Conservation (phyloP, 2,797 vertebrate species). For the Eupleurogrammus muticus region DNA sequence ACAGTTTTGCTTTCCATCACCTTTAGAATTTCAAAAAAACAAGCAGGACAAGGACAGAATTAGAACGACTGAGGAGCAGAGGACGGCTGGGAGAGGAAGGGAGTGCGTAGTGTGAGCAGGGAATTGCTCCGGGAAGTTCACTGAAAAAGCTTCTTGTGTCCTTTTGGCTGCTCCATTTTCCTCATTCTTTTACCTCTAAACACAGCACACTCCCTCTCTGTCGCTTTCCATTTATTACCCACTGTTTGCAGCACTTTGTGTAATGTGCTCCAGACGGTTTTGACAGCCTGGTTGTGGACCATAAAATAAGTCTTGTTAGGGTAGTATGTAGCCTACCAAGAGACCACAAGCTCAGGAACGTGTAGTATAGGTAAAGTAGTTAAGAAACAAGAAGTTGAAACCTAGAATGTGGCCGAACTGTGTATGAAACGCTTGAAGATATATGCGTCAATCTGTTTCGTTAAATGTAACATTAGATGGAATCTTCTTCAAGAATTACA, state of each 20-base stretch:
- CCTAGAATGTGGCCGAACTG: background rate
- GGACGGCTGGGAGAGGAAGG: slow-evolving; percentile 17
- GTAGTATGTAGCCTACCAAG: slow-evolving; percentile 29
- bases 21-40: slow-evolving; percentile 34
- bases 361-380: slow-evolving; percentile 24
- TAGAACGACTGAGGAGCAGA: slow-evolving; percentile 27
- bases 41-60: slow-evolving; percentile 19
- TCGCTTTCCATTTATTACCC: slow-evolving; percentile 66
- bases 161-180: slow-evolving; percentile 69
- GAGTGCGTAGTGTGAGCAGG: slow-evolving; percentile 14
- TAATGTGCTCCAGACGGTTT: slow-evolving; percentile 67
- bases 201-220: slow-evolving; percentile 39
- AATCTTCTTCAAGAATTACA: no score
- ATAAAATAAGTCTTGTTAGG: slow-evolving; percentile 64
- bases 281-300: slow-evolving; percentile 61
- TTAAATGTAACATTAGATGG: no score
- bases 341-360: slow-evolving; percentile 51
- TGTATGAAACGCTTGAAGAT: slow-evolving; percentile 5
- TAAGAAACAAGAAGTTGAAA: background rate
- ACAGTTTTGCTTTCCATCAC: slow-evolving; percentile 53
- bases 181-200: slow-evolving; percentile 42
- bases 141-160: slow-evolving; percentile 60
- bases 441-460: no score
- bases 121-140: slow-evolving; percentile 57
- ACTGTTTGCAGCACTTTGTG: slow-evolving; percentile 68